Percentiles rank a stretch among this genome's conserved stretches.
These are phyloP conservation scores for Pararge aegeria DNA, from an alignment of 1,140 invertebrate genomes.

Conservation along the genomic window DNA sequence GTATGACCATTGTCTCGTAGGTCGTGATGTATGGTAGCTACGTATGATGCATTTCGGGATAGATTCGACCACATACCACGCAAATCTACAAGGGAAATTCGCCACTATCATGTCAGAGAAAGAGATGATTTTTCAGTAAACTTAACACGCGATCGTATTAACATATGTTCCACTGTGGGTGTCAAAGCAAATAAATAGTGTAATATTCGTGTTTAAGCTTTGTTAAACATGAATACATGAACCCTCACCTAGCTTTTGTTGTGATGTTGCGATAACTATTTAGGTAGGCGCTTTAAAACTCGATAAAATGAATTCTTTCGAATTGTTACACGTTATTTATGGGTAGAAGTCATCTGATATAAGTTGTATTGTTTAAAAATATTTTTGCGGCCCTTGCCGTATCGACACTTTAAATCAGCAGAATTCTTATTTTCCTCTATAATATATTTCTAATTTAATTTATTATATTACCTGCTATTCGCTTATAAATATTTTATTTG, in stretches of 20 bases:
- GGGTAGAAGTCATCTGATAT: slow-evolving; percentile 3
- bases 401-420: not conserved
- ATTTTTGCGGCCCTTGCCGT: not conserved
- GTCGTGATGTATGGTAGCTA: slow-evolving; percentile 52
- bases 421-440: not conserved
- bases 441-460: not conserved
- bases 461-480: too few species aligned
- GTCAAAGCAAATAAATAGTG: slow-evolving; percentile 24
- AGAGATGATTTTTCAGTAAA: not conserved
- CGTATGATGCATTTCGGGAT: slow-evolving; percentile 33
- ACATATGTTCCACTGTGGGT: slow-evolving; percentile 27
- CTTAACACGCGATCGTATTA: slow-evolving; percentile 2
- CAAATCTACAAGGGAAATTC: not conserved
- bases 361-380: slow-evolving; percentile 1
- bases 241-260: slow-evolving; percentile 13
- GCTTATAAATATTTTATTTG: too few species aligned
- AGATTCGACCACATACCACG: slow-evolving; percentile 16
- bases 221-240: slow-evolving; percentile 25
- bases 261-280: slow-evolving; percentile 14
- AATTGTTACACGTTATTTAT: slow-evolving; percentile 1
- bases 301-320: not conserved
- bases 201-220: slow-evolving; percentile 25
- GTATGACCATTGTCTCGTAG: slow-evolving; percentile 48
- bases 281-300: slow-evolving; percentile 5
- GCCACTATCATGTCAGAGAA: not conserved